phyloP scores from a whole-genome alignment of 2,888 invertebrate species.

The Lymantria dispar region DNA sequence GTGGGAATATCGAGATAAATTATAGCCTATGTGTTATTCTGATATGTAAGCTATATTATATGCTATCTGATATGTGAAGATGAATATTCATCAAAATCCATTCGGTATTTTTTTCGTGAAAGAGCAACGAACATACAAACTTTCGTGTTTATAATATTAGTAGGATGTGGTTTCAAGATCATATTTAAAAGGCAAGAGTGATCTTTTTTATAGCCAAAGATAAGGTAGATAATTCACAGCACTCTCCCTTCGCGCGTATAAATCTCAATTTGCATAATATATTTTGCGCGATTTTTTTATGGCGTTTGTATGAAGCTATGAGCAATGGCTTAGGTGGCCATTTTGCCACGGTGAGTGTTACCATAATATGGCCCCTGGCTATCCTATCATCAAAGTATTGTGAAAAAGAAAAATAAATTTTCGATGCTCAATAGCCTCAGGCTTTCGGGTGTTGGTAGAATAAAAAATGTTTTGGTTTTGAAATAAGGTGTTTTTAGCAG shows the following conservation, averaged over 20 bases:
- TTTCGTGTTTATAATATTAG: constrained; percentile 7
- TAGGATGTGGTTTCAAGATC: constrained; percentile 11
- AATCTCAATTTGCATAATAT: constrained; percentile 60
- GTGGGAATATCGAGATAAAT: too few species aligned
- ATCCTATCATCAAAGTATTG: neutral
- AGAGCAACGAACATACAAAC: too few species aligned
- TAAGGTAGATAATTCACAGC: constrained; percentile 32
- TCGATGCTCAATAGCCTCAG: too few species aligned
- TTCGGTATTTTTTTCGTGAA: too few species aligned
- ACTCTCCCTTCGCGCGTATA: constrained; percentile 43
- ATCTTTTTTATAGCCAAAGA: constrained; percentile 23
- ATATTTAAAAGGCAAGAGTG: constrained; percentile 23
- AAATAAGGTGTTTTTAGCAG: too few species aligned
- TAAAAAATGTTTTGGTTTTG: too few species aligned
- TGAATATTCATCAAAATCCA: too few species aligned
- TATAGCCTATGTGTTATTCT: too few species aligned
- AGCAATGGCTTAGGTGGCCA: neutral
- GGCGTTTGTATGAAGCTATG: constrained; percentile 31
- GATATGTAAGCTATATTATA: too few species aligned
- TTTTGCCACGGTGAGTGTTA: neutral
- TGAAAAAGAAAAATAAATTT: too few species aligned
- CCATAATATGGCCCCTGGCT: constrained; percentile 6
- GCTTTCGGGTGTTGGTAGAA: too few species aligned
- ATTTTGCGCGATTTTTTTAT: constrained; percentile 44
- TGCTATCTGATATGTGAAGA: too few species aligned